phyloP scores from a whole-genome alignment of 2,797 vertebrate species.

The Trachurus trachurus region DNA sequence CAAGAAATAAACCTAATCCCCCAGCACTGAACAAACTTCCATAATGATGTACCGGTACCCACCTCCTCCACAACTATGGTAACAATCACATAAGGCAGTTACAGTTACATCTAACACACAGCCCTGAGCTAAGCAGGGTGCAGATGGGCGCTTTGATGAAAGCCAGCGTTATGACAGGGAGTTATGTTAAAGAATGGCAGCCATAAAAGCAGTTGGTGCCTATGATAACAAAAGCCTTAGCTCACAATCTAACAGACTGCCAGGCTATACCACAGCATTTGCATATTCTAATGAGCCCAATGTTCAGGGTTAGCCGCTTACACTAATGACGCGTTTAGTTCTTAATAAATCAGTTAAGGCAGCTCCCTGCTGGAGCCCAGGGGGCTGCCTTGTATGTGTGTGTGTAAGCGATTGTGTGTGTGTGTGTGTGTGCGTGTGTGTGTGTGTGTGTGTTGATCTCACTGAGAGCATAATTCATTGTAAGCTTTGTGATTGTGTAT shows the following conservation, averaged over 20 bases:
- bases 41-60: slow-evolving; percentile 24
- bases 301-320: slow-evolving; percentile 86
- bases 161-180: slow-evolving; percentile 60
- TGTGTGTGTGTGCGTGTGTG: not conserved
- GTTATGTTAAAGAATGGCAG: slow-evolving; percentile 72
- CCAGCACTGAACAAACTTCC: slow-evolving; percentile 25
- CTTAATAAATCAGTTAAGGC: slow-evolving; percentile 87
- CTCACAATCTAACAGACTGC: slow-evolving; percentile 57
- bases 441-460: not conserved
- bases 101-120: slow-evolving; percentile 48
- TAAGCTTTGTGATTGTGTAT: slow-evolving; percentile 49
- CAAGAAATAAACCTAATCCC: slow-evolving; percentile 40
- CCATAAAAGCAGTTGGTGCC: slow-evolving; percentile 68
- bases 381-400: slow-evolving; percentile 48
- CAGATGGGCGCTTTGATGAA: slow-evolving; percentile 80
- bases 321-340: slow-evolving; percentile 87
- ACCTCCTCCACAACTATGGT: slow-evolving; percentile 19
- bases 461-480: slow-evolving; percentile 39
- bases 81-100: slow-evolving; percentile 50
- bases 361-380: slow-evolving; percentile 75
- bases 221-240: slow-evolving; percentile 70
- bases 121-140: slow-evolving; percentile 37
- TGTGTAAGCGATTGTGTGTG: slow-evolving; percentile 1
- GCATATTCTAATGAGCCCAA: slow-evolving; percentile 85
- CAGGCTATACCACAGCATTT: slow-evolving; percentile 70